Base-by-base conservation (phyloP, 1,140 invertebrate species). In the Araneus ventricosus region DNA sequence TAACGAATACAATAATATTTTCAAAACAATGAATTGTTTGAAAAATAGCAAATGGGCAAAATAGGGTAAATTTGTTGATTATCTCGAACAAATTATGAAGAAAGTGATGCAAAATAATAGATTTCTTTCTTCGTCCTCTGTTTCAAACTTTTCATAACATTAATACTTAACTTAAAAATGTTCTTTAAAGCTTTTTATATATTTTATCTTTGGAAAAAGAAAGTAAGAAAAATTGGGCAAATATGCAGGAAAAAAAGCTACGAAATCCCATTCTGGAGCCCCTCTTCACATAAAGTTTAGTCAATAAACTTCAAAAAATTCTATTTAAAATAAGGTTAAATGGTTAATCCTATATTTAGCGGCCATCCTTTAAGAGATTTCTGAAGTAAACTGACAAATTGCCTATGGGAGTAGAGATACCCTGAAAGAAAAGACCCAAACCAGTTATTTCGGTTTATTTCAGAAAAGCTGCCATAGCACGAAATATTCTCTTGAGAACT, bases 401-500 rank as follows among this genome's bases (percentile, higher is more conserved):
- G 70, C 30, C 70, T 20, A 5, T 34, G 70, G 70, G 30, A 75
- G 70, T 30, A 34, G 20, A 75, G 30, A 75, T 75, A 37, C 8
- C 70, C 20, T 6, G 30, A 75, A 75, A 34, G 34, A 75, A 75
- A 67, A 67, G 63, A 27, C n/a, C 24, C 27, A 67, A n/a, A 75
- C 70, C 70, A 75, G 70, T 75, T 75, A 75, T 75, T 75, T 5
- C 70, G 20, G 30, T 75, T 75, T 75, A 75, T 75, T 75, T 75
- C 30, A 75, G 63, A 67, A 67, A 52, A 67, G 27, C 27, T 67
- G 27, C 63, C 63, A 67, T 37, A 24, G 79, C 39, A 8, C 10
- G 8, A 84, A 84, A 84, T 84, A 84, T 84, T 84, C 80, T 84
- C 80, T 41, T 6, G 80, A 84, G 39, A 84, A 52, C 80, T 84